These are phyloP conservation scores for Philopedon plagiatum DNA, from an alignment of 2,888 invertebrate species.

Conservation along the genomic window DNA sequence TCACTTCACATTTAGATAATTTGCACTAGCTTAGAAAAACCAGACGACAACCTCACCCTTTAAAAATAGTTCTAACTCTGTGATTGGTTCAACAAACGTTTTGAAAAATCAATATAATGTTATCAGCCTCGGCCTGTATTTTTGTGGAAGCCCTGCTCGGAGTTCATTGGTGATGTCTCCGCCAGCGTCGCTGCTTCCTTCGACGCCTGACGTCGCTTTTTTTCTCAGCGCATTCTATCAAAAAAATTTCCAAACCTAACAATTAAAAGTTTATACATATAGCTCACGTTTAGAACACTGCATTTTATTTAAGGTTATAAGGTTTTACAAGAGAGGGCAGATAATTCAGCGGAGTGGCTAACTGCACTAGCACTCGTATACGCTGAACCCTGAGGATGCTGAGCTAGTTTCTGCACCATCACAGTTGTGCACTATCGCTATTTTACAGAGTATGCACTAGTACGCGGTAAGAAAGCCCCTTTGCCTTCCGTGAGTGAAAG, in stretches of 20 bases:
- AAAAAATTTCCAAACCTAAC: constrained; percentile 59
- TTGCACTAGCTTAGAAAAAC: constrained; percentile 66
- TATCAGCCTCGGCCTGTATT: constrained; percentile 71
- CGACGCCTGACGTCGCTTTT: constrained; percentile 65
- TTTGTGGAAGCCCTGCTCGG: constrained; percentile 67
- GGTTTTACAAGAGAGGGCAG: constrained; percentile 1
- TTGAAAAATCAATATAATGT: constrained; percentile 78
- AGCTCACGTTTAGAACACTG: neutral
- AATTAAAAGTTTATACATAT: constrained; percentile 27
- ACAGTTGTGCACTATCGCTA: too few relatives aligned
- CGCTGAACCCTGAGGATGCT: too few relatives aligned
- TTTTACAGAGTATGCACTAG: too few relatives aligned
- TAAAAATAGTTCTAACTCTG: constrained; percentile 71
- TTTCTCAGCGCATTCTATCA: constrained; percentile 65
- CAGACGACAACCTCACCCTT: constrained; percentile 72
- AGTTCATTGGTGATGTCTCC: constrained; percentile 67
- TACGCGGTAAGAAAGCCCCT: too few relatives aligned
- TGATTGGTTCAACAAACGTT: constrained; percentile 72
- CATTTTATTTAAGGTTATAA: neutral
- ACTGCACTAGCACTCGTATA: neutral
- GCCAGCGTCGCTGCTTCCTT: constrained; percentile 67
- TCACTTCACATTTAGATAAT: constrained; percentile 60
- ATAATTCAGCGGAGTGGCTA: neutral
- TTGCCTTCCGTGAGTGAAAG: too few relatives aligned
- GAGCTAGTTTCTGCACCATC: too few relatives aligned